These are phyloP conservation scores for Brachionus paranguensis DNA, from an alignment of 1,140 invertebrate species.

Conservation along the genomic window DNA sequence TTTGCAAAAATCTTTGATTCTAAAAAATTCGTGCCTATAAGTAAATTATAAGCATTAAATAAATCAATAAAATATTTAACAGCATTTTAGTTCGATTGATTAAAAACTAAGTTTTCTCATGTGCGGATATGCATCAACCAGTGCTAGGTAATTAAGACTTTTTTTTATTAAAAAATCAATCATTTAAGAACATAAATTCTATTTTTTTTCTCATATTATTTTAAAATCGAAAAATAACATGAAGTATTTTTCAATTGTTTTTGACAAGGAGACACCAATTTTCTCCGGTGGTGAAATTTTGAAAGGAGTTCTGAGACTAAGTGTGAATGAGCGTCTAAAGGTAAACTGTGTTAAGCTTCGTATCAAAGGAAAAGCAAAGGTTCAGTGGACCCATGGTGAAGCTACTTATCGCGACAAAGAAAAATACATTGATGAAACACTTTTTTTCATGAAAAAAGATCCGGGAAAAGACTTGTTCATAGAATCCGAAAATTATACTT, in stretches of 20 bases:
- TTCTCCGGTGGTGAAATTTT: background rate
- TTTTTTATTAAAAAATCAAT: background rate
- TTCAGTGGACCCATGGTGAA: conserved; percentile 8
- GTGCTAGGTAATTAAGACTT: background rate
- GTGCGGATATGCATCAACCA: background rate
- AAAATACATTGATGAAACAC: background rate
- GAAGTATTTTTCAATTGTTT: background rate
- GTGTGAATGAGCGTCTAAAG: background rate
- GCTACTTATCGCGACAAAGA: background rate
- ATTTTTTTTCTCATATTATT: background rate
- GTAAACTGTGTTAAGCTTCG: background rate
- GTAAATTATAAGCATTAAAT: background rate
- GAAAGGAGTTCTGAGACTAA: background rate
- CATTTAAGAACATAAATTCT: background rate
- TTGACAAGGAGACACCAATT: background rate
- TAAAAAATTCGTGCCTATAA: background rate
- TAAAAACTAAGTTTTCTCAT: background rate
- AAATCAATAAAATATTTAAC: background rate
- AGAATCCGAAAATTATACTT: conserved; percentile 50
- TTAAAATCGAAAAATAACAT: background rate
- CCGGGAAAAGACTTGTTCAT: background rate
- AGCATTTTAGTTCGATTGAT: background rate
- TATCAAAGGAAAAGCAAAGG: background rate
- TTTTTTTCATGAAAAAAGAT: conserved; percentile 17
- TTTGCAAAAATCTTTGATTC: background rate